Evolutionary conservation across 2,113 vertebrate genomes (phyloP), one percentile per base, ranked within the genome.

Genomic region (Neolamprologus toae): DNA sequence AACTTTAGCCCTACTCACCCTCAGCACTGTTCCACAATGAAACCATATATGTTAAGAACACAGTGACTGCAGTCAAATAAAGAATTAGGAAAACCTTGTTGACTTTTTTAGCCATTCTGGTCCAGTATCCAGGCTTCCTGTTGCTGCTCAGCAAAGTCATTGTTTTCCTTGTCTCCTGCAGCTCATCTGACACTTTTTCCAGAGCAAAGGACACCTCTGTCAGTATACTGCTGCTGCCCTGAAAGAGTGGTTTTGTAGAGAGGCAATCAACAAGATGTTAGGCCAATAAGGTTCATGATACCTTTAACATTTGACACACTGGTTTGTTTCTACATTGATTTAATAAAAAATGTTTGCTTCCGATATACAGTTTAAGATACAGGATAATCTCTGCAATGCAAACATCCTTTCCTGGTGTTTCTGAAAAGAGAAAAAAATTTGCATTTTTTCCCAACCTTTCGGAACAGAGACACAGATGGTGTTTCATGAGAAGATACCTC

Each of bases 151-250:
- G 2, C 28, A 61, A 10, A 4, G 57, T 0, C 14, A 61, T 17
- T 17, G 14, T 61, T 31, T 61, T 61, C 57, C 57, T 17, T 3
- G 57, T 61, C 57, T 17, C 57, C 57, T 17, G 57, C 57, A 61
- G 28, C 57, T 61, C 57, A 61, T 61, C 57, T 17, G 57, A 61
- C 3, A 61, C 57, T 61, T 61, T 61, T 31, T 61, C 57, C 57
- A 61, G 57, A 61, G 26, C 57, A 31, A 61, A 61, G 57, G 57
- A 61, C 28, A 61, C 57, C 57, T 61, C 57, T 6, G 26, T 31
- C 57, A 61, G 8, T 61, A 4, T 31, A 61, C 28, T 31, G 57
- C 0, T 61, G 57, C 57, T 61, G 14, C 8, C 57, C 57, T 61
- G 57, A 61, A 61, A 61, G 57, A 61, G 28, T 61, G 28, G 57